Evolutionary conservation across 1,140 invertebrate species (phyloP).

Genomic region (Ceratina japonica): DNA sequence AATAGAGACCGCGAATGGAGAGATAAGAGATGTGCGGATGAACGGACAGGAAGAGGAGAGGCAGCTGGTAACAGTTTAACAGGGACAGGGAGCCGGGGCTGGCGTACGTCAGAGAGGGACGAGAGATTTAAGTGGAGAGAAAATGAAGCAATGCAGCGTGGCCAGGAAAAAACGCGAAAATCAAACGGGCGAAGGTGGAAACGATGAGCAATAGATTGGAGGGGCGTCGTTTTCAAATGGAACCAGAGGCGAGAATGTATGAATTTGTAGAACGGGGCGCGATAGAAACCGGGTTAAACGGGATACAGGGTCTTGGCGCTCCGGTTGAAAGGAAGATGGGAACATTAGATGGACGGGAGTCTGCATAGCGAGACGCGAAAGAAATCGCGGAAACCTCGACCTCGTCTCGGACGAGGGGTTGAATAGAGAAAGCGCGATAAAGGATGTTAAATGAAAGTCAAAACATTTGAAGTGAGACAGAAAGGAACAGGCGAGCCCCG

Average conservation of each 20-base stretch:
- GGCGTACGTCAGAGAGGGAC: not conserved
- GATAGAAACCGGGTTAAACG: slow-evolving; percentile 11
- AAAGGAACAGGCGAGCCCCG: too few species aligned
- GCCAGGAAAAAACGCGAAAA: not conserved
- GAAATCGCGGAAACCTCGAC: not conserved
- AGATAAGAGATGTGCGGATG: slow-evolving; percentile 15
- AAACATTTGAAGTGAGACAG: slow-evolving; percentile 10
- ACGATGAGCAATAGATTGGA: not conserved
- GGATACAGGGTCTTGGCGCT: not conserved
- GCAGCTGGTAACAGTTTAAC: too few species aligned
- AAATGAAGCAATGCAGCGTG: not conserved
- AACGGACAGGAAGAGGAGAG: not conserved
- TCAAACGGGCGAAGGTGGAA: not conserved
- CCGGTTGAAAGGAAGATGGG: not conserved
- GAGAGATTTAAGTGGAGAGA: slow-evolving; percentile 7
- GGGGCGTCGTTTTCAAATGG: not conserved
- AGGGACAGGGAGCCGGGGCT: not conserved
- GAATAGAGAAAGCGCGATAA: slow-evolving; percentile 20
- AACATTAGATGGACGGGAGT: not conserved
- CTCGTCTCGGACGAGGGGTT: slow-evolving; percentile 11
- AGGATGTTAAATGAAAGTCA: slow-evolving; percentile 28
- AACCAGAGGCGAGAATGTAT: not conserved
- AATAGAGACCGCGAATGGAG: slow-evolving; percentile 28
- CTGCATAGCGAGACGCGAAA: not conserved
- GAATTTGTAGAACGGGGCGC: not conserved